These are phyloP conservation scores for Scaptomyza reducta DNA, from an alignment of 2,888 invertebrate genomes.

Conservation along the genomic window DNA sequence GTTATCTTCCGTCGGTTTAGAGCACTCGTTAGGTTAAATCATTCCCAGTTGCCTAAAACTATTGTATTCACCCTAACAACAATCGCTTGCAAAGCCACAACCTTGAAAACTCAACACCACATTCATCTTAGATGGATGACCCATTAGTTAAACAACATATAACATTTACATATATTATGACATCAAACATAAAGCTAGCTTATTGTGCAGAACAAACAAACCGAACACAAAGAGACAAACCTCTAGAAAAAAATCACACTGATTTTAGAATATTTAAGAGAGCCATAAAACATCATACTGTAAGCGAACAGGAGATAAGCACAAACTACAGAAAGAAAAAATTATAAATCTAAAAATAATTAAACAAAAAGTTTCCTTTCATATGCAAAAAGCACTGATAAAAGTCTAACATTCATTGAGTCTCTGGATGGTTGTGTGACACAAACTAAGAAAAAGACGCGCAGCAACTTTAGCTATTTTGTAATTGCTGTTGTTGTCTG, in stretches of 20 bases:
- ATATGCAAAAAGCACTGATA: constrained; percentile 59
- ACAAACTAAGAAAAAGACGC: constrained; percentile 36
- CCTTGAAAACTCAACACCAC: constrained; percentile 47
- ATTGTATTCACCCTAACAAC: constrained; percentile 3
- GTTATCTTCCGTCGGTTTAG: too few species aligned
- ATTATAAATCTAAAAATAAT: constrained; percentile 22
- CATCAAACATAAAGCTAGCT: constrained; percentile 32
- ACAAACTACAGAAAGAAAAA: background rate
- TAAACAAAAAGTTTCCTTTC: constrained; percentile 59
- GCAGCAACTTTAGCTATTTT: constrained; percentile 16
- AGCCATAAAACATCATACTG: constrained; percentile 34
- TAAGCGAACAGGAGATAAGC: constrained; percentile 28
- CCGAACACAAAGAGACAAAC: constrained; percentile 18
- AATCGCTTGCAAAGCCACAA: constrained; percentile 27
- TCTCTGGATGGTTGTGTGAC: constrained; percentile 47
- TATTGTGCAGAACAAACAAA: constrained; percentile 41
- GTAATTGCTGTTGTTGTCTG: constrained; percentile 20
- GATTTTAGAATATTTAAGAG: constrained; percentile 55
- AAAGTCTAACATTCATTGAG: constrained; percentile 59
- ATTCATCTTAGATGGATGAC: constrained; percentile 8
- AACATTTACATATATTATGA: constrained; percentile 64
- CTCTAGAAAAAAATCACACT: constrained; percentile 11
- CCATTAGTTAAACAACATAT: constrained; percentile 16
- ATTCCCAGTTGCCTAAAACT: constrained; percentile 2
- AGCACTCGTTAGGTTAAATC: background rate